These are phyloP conservation scores for Polymixis flavicincta DNA, from an alignment of 2,888 invertebrate species.

Conservation along the genomic window DNA sequence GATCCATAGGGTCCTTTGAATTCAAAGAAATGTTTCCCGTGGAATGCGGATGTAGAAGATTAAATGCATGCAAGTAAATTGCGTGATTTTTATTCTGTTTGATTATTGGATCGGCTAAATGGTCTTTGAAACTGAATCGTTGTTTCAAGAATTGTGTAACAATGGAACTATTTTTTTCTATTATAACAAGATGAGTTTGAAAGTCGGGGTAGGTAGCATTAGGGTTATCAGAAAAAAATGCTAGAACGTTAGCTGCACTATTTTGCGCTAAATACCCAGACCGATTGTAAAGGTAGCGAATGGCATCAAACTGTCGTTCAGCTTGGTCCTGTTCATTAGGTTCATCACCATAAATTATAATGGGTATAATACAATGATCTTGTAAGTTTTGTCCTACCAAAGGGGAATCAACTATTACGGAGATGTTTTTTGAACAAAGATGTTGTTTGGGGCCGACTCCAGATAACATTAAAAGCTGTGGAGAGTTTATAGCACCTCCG, in stretches of 20 bases:
- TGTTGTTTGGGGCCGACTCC: conserved; percentile 87
- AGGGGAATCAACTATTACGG: conserved; percentile 79
- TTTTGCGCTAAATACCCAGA: conserved; percentile 87
- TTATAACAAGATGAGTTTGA: conserved; percentile 71
- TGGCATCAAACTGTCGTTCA: conserved; percentile 74
- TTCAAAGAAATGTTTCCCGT: conserved; percentile 90
- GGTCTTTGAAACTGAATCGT: conserved; percentile 66
- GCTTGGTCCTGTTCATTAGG: conserved; percentile 69
- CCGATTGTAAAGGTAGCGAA: conserved; percentile 87
- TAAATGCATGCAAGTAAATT: conserved; percentile 76
- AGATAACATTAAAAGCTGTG: conserved; percentile 88
- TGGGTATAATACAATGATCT: conserved; percentile 85
- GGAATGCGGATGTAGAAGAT: conserved; percentile 87
- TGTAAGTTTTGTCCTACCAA: conserved; percentile 90
- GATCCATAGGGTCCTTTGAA: conserved; percentile 89
- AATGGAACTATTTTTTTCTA: conserved; percentile 74
- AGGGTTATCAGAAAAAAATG: conserved; percentile 73
- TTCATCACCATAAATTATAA: conserved; percentile 77
- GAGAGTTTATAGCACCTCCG: conserved; percentile 87
- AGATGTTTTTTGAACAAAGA: conserved; percentile 78
- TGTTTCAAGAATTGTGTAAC: conserved; percentile 2
- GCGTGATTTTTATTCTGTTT: conserved; percentile 73
- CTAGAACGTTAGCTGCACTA: conserved; percentile 88
- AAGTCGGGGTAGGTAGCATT: conserved; percentile 77
- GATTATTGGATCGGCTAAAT: conserved; percentile 46